Evolutionary conservation across 2,888 invertebrate species (phyloP), one percentile per base, ranked within the genome.

Genomic region (Neria commutata): DNA sequence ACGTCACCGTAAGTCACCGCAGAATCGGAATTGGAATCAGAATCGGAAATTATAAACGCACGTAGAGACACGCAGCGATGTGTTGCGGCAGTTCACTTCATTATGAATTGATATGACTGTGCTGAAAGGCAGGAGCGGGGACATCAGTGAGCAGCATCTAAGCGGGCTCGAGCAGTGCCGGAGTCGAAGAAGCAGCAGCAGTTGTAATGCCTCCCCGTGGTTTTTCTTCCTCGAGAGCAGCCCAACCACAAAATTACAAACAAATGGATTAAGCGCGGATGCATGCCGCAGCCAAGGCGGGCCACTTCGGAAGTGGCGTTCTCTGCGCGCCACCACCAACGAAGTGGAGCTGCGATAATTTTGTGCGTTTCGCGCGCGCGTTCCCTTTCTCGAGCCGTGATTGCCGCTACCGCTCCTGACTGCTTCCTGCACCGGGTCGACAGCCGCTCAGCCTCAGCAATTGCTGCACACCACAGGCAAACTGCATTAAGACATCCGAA

Each of bases 401-500:
- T 64, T 61, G n/a, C n/a, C n/a, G n/a, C n/a, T n/a, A n/a, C n/a
- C n/a, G n/a, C n/a, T n/a, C n/a, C n/a, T n/a, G n/a, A n/a, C 49
- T n/a, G 11, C 34, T 26, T 37, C 19, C 48, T 45, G 24, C 46
- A 34, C 4, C 59, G 45, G 42, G n/a, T 51, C 53, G 46, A 46
- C 56, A 5, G 1, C 33, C 16, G 19, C 16, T 48, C 17, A 33
- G 58, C 21, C 47, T 14, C 50, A 11, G 55, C 54, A 50, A 54
- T 33, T 62, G 56, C 61, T 58, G 61, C 69, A 59, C 68, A 8
- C 48, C 61, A 52, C 67, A 62, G 69, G 67, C n/a, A n/a, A 66
- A 60, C 60, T 59, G 63, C 26, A 54, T 64, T 69, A 69, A 67
- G 67, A 64, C 62, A 64, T 69, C 69, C 67, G 66, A 64, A 64